A percentile compares a stretch with the other conserved stretches of the same genome.
These are phyloP conservation scores for Misgurnus anguillicaudatus DNA, from an alignment of 2,113 vertebrate genomes.

Conservation along the genomic window DNA sequence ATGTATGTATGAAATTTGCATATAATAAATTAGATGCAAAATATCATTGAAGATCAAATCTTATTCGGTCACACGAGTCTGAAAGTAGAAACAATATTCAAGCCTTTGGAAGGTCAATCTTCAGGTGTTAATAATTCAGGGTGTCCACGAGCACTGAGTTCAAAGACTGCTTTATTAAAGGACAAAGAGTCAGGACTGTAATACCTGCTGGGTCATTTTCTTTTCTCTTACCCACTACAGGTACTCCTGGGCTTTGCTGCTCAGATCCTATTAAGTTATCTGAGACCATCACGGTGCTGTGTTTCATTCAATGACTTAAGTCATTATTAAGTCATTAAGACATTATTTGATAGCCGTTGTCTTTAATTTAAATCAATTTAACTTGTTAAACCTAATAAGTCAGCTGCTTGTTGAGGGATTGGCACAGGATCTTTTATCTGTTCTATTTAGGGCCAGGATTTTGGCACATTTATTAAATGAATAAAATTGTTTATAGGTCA, in stretches of 20 bases:
- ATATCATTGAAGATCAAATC: background rate
- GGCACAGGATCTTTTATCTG: background rate
- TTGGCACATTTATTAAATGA: background rate
- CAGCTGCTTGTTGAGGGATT: background rate
- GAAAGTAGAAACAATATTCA: constrained; percentile 11
- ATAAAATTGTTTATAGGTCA: constrained; percentile 3
- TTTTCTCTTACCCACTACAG: constrained; percentile 42
- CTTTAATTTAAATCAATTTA: constrained; percentile 42
- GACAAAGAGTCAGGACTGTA: constrained; percentile 26
- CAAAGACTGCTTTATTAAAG: constrained; percentile 51
- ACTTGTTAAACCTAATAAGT: background rate
- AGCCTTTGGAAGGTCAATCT: background rate
- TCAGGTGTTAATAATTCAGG: constrained; percentile 36
- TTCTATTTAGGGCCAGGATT: background rate
- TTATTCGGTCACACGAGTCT: background rate
- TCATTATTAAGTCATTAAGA: constrained; percentile 44
- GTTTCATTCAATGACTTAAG: constrained; percentile 43
- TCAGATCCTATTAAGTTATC: constrained; percentile 46
- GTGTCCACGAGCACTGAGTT: constrained; percentile 22
- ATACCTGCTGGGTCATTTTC: constrained; percentile 34
- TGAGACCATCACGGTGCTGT: constrained; percentile 31
- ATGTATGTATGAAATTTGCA: background rate
- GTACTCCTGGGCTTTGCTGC: constrained; percentile 41
- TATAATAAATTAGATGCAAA: background rate
- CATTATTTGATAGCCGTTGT: constrained; percentile 47